phyloP scores from a whole-genome alignment of 1,140 invertebrate genomes.

The Listronotus bonariensis region DNA sequence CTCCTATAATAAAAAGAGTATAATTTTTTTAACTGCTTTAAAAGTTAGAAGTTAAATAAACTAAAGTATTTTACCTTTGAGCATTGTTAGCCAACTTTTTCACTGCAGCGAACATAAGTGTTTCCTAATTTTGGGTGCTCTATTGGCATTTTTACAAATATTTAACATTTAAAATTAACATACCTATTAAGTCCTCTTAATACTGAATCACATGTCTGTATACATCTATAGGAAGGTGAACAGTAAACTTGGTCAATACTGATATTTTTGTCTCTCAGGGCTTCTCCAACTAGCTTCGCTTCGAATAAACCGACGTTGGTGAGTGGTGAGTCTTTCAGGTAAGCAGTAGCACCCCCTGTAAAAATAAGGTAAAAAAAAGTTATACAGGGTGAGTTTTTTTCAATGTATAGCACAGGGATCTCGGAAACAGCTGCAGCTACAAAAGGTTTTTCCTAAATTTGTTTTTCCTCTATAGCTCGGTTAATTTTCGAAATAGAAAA shows the following conservation, averaged over 20 bases:
- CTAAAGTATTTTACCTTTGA: no score
- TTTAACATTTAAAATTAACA: neutral
- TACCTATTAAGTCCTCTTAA: slow-evolving; percentile 60
- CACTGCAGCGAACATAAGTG: no score
- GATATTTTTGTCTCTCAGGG: slow-evolving; percentile 69
- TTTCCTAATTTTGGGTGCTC: neutral
- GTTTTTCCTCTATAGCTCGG: no score
- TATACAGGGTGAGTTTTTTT: no score
- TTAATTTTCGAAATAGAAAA: no score
- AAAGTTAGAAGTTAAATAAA: no score
- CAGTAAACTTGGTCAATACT: slow-evolving; percentile 76
- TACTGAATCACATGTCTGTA: slow-evolving; percentile 84
- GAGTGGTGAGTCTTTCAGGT: slow-evolving; percentile 81
- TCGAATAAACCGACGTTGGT: slow-evolving; percentile 81
- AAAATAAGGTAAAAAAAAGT: no score
- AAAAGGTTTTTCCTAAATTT: no score
- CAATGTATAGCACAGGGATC: no score
- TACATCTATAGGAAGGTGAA: slow-evolving; percentile 86
- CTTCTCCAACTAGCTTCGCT: slow-evolving; percentile 77
- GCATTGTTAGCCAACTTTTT: no score
- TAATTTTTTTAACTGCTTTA: no score
- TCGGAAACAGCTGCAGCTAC: no score
- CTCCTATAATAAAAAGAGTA: slow-evolving; percentile 22
- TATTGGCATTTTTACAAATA: neutral
- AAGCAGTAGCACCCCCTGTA: slow-evolving; percentile 64